Evolutionary conservation across 2,888 invertebrate species (phyloP).

Genomic region (Seira ritae): DNA sequence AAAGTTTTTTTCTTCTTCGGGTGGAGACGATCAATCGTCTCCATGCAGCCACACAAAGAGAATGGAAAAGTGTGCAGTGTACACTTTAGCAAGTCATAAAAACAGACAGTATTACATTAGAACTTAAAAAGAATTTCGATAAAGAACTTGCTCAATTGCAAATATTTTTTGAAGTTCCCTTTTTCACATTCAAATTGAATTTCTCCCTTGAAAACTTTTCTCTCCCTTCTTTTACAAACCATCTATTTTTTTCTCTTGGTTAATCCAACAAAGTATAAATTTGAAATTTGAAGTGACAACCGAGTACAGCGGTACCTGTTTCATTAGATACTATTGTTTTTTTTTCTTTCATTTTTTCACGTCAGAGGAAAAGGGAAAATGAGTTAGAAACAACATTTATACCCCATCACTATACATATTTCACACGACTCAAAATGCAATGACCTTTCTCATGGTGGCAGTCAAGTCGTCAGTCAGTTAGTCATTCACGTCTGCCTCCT

Average conservation of each 20-base stretch:
- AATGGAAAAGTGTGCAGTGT: too few species aligned
- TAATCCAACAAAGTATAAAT: conserved; percentile 37
- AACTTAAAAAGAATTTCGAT: conserved; percentile 12
- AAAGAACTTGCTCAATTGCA: conserved; percentile 17
- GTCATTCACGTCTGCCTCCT: conserved; percentile 36
- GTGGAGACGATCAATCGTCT: too few species aligned
- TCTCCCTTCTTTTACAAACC: conserved; percentile 15
- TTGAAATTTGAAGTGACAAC: conserved; percentile 50
- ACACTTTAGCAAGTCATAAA: too few species aligned
- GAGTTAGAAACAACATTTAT: conserved; percentile 41
- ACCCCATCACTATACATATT: too few species aligned
- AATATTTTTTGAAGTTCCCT: conserved; percentile 6
- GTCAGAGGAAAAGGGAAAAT: not conserved
- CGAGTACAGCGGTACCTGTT: conserved; percentile 18
- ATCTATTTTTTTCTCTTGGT: conserved; percentile 20
- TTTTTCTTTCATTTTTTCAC: not conserved
- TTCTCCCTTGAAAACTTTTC: not conserved
- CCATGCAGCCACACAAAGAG: too few species aligned
- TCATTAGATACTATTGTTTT: conserved; percentile 24
- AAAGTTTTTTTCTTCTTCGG: too few species aligned
- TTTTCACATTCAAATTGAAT: conserved; percentile 15
- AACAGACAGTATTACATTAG: not conserved
- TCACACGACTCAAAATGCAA: conserved; percentile 26
- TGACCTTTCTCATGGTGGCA: conserved; percentile 25
- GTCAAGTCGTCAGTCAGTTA: conserved; percentile 37